phyloP scores from a whole-genome alignment of 2,113 vertebrate species.

The Callopanchax toddi region DNA sequence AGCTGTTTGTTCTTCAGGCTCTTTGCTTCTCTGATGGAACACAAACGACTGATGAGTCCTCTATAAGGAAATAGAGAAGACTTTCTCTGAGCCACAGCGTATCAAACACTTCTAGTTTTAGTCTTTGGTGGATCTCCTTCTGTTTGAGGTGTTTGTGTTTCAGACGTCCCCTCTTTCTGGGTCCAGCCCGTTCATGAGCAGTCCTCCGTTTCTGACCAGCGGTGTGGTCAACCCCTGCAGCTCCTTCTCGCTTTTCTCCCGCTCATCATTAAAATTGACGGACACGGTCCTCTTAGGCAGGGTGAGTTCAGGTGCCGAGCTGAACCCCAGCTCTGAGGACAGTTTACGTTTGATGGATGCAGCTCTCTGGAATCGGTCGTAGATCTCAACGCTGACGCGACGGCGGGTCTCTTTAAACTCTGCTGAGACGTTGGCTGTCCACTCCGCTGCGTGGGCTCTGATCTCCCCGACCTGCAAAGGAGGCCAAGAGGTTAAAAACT shows the following conservation, averaged over 20 bases:
- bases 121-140: slow-evolving; percentile 18
- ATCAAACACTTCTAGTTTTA: no score
- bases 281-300: slow-evolving; percentile 87
- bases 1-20: slow-evolving; percentile 7
- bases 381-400: slow-evolving; percentile 95
- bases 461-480: slow-evolving; percentile 91
- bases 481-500: no score
- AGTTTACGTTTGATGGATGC: slow-evolving; percentile 96
- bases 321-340: slow-evolving; percentile 89
- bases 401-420: slow-evolving; percentile 96
- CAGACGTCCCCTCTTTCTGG: slow-evolving; percentile 84
- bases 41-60: neutral
- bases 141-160: slow-evolving; percentile 81
- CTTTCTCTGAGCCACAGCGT: no score
- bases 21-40: neutral
- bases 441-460: slow-evolving; percentile 94
- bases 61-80: no score
- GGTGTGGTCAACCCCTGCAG: slow-evolving; percentile 37
- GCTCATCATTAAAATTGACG: slow-evolving; percentile 81
- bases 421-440: slow-evolving; percentile 95
- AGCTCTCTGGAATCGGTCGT: slow-evolving; percentile 95
- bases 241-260: slow-evolving; percentile 75
- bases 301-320: slow-evolving; percentile 83
- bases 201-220: slow-evolving; percentile 82
- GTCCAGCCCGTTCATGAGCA: slow-evolving; percentile 90